phyloP scores from a whole-genome alignment of 2,113 vertebrate genomes.

The Acanthochromis polyacanthus region DNA sequence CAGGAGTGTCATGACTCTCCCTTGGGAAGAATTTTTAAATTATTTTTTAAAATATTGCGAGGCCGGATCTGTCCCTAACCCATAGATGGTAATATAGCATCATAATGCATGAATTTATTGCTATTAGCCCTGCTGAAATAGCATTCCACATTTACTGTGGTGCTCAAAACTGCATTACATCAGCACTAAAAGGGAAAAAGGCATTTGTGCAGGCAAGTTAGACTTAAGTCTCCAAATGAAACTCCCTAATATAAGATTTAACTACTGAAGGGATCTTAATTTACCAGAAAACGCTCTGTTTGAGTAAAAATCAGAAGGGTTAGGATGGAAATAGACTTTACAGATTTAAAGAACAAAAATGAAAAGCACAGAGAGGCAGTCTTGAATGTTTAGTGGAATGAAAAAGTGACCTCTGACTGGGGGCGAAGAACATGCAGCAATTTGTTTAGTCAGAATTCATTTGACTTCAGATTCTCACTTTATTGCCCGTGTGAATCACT shows the following conservation, averaged over 20 bases:
- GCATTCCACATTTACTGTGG: neutral
- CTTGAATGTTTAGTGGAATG: slow-evolving; percentile 44
- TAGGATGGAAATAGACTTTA: slow-evolving; percentile 50
- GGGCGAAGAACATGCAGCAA: neutral
- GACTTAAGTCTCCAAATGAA: neutral
- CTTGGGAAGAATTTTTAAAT: neutral
- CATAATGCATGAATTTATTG: neutral
- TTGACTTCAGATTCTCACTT: slow-evolving; percentile 1
- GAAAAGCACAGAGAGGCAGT: slow-evolving; percentile 3
- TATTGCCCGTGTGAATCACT: slow-evolving; percentile 15
- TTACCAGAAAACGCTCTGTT: neutral
- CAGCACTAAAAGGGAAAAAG: too few species aligned
- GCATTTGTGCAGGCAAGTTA: too few species aligned
- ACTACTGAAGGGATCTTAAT: neutral
- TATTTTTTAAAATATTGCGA: slow-evolving; percentile 5
- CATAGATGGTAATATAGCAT: neutral
- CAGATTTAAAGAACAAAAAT: slow-evolving; percentile 57
- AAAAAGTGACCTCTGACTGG: slow-evolving; percentile 14
- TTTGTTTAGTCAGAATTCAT: slow-evolving; percentile 23
- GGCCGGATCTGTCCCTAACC: neutral
- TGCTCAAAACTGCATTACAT: neutral
- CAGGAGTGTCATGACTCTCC: neutral
- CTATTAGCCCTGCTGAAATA: neutral
- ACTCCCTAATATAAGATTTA: neutral
- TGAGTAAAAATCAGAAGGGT: slow-evolving; percentile 6